Base-by-base conservation (phyloP, 2,888 invertebrate species). In the Cryptocheilus praepositus region DNA sequence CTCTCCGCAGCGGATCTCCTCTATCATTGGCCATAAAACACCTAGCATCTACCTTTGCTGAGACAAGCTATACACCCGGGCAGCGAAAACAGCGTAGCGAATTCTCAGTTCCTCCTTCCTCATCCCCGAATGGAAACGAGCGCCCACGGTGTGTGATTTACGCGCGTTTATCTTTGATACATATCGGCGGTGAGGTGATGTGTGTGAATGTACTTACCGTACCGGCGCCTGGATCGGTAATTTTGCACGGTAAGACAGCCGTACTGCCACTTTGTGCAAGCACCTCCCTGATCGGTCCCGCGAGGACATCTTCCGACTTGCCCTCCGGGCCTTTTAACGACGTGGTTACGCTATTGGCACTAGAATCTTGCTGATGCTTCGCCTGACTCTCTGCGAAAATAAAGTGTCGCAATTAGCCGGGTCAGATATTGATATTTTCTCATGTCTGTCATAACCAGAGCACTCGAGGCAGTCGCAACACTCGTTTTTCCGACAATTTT, bases 211-310 rank as follows among this genome's bases (percentile, higher is more conserved):
- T 36, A 88, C 90, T 89, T 81, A 91, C 91, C 71, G 90, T 90
- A 74, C 86, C 87, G 56, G 81, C 83, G 58, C 89, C 89, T 28
- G 89, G 86, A 78, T 90, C 89, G 57, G 86, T 84, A 68, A 90
- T 88, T 82, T 89, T 89, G 81, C 91, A 91, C 1, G 90, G 91
- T 57, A 91, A 85, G 67, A 88, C 86, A 43, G 90, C 90, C 61
- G 89, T 90, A 65, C 90, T 89, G 67, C 90, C 90, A 70, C 88
- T 89, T 80, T 91, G 90, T 46, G 91, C 90, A 55, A 89, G 85
- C 59, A 90, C 86, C 65, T 89, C 89, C 53, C 88, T 89, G 68
- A 84, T 73, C 69, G 85, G 83, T 54, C 81, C 83, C 46, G 81
- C 80, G 66, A 71, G 60, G 57, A 74, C 77, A 64, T 80, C 75